These are phyloP conservation scores for Hemithea aestivaria DNA, from an alignment of 2,888 invertebrate species.

Conservation along the genomic window DNA sequence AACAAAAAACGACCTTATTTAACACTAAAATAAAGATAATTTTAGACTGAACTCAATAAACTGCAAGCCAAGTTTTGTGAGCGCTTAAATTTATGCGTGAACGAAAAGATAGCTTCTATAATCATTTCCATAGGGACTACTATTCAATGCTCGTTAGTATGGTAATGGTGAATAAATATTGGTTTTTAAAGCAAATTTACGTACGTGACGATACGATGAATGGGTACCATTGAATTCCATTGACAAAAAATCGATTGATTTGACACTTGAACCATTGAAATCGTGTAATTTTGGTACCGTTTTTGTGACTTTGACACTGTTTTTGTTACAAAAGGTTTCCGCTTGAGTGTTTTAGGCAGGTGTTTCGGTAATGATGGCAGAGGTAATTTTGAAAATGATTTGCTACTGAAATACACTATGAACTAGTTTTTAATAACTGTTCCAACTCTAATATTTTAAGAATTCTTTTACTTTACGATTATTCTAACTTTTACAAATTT, in stretches of 20 bases:
- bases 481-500: too few species aligned
- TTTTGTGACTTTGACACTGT: slow-evolving; percentile 40
- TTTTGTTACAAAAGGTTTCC: slow-evolving; percentile 12
- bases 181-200: slow-evolving; percentile 36
- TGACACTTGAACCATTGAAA: slow-evolving; percentile 36
- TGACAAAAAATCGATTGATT: slow-evolving; percentile 48
- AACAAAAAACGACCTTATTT: slow-evolving; percentile 12
- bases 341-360: slow-evolving; percentile 8
- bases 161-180: slow-evolving; percentile 10
- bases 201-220: slow-evolving; percentile 50
- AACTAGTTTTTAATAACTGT: background rate
- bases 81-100: slow-evolving; percentile 6
- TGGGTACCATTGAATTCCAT: slow-evolving; percentile 39
- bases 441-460: background rate
- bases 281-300: slow-evolving; percentile 32
- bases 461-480: too few species aligned
- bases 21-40: slow-evolving; percentile 9
- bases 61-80: slow-evolving; percentile 6
- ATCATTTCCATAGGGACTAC: slow-evolving; percentile 15
- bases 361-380: background rate
- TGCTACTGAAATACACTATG: too few species aligned
- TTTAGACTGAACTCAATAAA: slow-evolving; percentile 1
- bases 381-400: too few species aligned
- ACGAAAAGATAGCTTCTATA: slow-evolving; percentile 8
- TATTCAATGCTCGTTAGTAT: slow-evolving; percentile 7